These are phyloP conservation scores for Meloidogyne floridensis DNA, from an alignment of 1,140 invertebrate genomes.

Conservation along the genomic window DNA sequence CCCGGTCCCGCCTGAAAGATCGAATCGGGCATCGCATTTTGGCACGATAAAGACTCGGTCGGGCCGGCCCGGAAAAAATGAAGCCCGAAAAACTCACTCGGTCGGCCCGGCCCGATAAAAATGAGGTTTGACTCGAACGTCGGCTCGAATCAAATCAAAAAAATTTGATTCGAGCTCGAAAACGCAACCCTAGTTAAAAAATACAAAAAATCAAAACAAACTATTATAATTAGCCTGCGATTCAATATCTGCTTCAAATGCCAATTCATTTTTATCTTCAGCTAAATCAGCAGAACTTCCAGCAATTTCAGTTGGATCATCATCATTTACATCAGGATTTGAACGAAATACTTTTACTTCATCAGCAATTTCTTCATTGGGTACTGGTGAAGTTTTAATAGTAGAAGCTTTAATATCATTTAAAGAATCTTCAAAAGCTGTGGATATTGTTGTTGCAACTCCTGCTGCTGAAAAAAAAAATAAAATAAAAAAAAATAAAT, in stretches of 20 bases:
- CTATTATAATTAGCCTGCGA: conserved; percentile 11
- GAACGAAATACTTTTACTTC: conserved; percentile 33
- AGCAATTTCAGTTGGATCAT: conserved; percentile 23
- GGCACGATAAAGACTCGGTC: no score
- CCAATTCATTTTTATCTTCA: conserved; percentile 28
- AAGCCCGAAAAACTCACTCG: no score
- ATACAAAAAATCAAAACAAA: not conserved
- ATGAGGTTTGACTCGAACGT: no score
- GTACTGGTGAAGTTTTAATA: not conserved
- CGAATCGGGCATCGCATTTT: no score
- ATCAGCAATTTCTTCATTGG: conserved; percentile 23
- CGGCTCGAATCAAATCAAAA: no score
- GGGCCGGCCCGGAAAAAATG: no score
- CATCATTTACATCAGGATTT: not conserved
- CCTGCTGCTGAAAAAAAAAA: not conserved
- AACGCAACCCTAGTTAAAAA: no score
- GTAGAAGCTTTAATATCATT: not conserved
- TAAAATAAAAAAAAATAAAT: no score
- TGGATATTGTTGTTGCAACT: not conserved
- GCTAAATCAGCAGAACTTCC: conserved; percentile 23
- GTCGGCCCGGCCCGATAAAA: no score
- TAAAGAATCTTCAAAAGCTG: not conserved
- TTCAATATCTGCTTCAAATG: conserved; percentile 26
- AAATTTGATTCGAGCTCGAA: no score
- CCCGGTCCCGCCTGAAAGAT: no score